Conservation (phyloP, 2,113 vertebrate species). For the Ochotona curzoniae region DNA sequence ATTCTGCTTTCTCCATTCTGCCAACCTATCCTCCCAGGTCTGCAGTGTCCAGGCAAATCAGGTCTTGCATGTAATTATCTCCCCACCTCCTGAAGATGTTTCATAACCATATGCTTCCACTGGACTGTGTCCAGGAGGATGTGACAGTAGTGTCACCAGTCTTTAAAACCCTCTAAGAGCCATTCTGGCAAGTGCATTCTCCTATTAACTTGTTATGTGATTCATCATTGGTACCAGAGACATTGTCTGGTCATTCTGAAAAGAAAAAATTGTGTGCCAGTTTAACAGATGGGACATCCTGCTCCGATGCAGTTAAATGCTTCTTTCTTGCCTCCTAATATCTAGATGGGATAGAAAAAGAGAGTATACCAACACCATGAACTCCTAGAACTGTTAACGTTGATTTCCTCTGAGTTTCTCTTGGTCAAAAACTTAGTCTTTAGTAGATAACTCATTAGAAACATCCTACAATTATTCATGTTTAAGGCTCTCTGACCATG, state of each 20-base stretch:
- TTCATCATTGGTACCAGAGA: not conserved
- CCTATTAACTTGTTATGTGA: not conserved
- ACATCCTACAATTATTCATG: not conserved
- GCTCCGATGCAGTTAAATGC: not conserved
- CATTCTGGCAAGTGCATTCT: not conserved
- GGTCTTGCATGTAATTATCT: not conserved
- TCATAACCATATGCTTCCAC: not conserved
- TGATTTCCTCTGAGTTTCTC: not conserved
- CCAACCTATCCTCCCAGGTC: not conserved
- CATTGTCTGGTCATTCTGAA: not conserved
- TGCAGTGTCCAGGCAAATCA: not conserved
- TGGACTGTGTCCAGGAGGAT: not conserved
- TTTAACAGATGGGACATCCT: not conserved
- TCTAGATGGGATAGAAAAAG: not conserved
- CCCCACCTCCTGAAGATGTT: not conserved
- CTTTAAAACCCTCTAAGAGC: not conserved
- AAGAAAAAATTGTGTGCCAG: not conserved
- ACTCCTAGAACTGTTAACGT: not conserved
- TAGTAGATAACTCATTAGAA: not conserved
- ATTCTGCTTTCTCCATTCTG: not conserved
- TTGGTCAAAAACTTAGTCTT: not conserved
- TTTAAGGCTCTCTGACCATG: not conserved
- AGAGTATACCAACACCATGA: rapidly evolving
- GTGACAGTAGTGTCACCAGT: not conserved
- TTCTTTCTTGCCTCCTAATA: not conserved